Evolutionary conservation across 2,888 invertebrate species (phyloP), one percentile per base, ranked within the genome.

Genomic region (Ernsta delagoae): DNA sequence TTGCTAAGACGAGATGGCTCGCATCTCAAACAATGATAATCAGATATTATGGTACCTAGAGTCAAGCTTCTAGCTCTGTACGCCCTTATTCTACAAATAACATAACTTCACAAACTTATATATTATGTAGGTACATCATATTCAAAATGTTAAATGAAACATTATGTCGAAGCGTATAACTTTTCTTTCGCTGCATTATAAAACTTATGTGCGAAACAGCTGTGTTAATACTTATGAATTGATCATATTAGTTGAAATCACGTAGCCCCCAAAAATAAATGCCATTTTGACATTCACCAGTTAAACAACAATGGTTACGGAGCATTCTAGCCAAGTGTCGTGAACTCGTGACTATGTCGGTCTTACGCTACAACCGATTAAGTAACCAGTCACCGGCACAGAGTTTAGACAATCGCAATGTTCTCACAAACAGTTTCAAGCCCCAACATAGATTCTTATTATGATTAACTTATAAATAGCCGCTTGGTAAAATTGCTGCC

Each of bases 301-400:
- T 54, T 11, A 16, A 54, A 54, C 31, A 54, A 54, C n/a, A 54
- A 9, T 62, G 50, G 48, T 43, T 43, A 43, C 53, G 31, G 50
- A 72, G 70, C 78, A 80, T 82, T 77, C 78, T 78, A 72, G 64
- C 59, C 71, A 75, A 62, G 72, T 75, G 75, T 83, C 81, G 79
- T 82, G 80, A 81, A 75, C 78, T 70, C 62, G 59, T 57, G 61
- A 68, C 61, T 62, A 9, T 7, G 12, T 11, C 53, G 54, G 34
- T 24, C 45, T 66, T 67, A 57, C 57, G 64, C 56, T 75, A 77
- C 76, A 72, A 72, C 71, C 71, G 73, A 75, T 78, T 75, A 71
- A 77, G 79, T 78, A 80, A 81, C 75, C 39, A 77, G 79, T 78
- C 79, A 81, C 75, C 39, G 53, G 56, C 36, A 12, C 53, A 59